Conservation (phyloP, 2,888 invertebrate species). For the Lypha dubia region DNA sequence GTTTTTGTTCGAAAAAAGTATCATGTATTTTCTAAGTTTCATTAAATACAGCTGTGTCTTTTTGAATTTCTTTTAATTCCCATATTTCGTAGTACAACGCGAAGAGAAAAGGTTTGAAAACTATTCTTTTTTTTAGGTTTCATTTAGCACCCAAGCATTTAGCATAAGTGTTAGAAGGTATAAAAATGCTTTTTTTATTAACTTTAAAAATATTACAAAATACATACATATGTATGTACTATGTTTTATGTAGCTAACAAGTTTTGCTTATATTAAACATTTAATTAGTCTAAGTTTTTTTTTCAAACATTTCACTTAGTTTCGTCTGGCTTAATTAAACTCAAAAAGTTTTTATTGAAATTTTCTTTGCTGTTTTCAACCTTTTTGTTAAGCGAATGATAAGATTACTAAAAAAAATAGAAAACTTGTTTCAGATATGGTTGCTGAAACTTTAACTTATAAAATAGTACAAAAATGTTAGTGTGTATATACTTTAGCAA, state of each 20-base stretch:
- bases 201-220: neutral
- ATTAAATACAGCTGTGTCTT: constrained; percentile 48
- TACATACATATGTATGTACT: no score
- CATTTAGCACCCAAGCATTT: constrained; percentile 31
- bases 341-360: neutral
- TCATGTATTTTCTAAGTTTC: neutral
- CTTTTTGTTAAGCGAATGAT: neutral
- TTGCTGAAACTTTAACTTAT: neutral
- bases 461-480: neutral
- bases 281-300: constrained; percentile 17
- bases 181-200: neutral
- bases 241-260: neutral
- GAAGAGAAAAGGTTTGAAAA: neutral
- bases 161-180: constrained; percentile 34
- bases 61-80: constrained; percentile 62
- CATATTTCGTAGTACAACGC: constrained; percentile 4
- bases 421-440: constrained; percentile 40
- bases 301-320: constrained; percentile 28
- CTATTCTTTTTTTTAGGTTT: constrained; percentile 1
- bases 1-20: neutral
- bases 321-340: neutral
- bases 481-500: neutral
- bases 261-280: constrained; percentile 23
- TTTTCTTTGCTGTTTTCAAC: constrained; percentile 12
- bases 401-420: neutral